Evolutionary conservation across 2,888 invertebrate species (phyloP), one percentile per base, ranked within the genome.

Genomic region (Ganaspis brasiliensis): DNA sequence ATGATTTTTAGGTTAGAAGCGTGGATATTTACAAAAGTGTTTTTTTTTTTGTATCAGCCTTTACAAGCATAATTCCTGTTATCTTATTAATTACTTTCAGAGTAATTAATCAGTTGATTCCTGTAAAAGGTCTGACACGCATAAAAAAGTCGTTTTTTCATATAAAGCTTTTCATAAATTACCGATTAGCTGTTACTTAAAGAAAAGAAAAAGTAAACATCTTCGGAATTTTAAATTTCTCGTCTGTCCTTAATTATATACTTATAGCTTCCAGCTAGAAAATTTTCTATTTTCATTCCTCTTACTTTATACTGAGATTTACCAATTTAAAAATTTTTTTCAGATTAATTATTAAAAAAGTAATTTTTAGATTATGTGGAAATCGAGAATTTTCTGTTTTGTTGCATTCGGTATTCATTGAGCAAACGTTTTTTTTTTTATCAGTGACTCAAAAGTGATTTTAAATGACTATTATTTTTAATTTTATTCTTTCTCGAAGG

Each of bases 101-200:
- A 12, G 40, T 45, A 45, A 67, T 67, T 45, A 52, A 52, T 19
- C 4, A 45, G 14, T 14, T 45, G 8, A 9, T n/a, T 24, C 21
- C n/a, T 26, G 3, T 14, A 24, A n/a, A n/a, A 67, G 24, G 37
- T 1, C 12, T 26, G 10, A 37, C 35, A 2, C 10, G 19, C 40
- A n/a, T 24, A 40, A 67, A 26, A 45, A 24, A 8, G 10, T 67
- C 21, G 40, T 24, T 67, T 67, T n/a, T 67, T 45, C 31, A 24
- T 45, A 9, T 14, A 24, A 67, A 45, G 40, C 10, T 4, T 45
- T 67, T n/a, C 24, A 45, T 4, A 45, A n/a, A n/a, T 45, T 45
- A 67, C 24, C 21, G 45, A 45, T 19, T 67, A 67, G 67, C 40
- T 45, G 26, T 26, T 67, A 45, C 21, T 40, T 67, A 14, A 24